Percentiles rank a stretch among this genome's conserved stretches.
Evolutionary conservation across 2,797 vertebrate species (phyloP).

Genomic region (Phalloptychus januarius): DNA sequence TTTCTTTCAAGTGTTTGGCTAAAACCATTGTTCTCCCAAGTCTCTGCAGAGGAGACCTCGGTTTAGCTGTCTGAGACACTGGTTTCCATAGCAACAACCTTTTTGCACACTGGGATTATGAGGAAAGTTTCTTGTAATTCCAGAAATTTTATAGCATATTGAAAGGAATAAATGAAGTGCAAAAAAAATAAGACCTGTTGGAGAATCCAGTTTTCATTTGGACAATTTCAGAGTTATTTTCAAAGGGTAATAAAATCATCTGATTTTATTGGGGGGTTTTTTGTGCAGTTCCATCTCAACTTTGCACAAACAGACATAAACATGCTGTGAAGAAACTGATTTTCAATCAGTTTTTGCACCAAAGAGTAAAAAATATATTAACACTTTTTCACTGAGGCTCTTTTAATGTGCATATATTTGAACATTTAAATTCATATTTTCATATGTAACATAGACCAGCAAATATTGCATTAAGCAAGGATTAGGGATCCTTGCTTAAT

Average conservation of each 20-base stretch:
- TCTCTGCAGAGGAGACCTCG: slow-evolving; percentile 6
- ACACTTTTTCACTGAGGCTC: no score
- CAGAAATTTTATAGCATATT: neutral
- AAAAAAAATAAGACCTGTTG: neutral
- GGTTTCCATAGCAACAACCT: neutral
- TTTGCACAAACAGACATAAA: no score
- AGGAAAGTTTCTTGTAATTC: slow-evolving; percentile 11
- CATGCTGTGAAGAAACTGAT: no score
- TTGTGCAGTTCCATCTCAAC: no score
- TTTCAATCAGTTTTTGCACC: no score
- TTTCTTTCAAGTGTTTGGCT: slow-evolving; percentile 33
- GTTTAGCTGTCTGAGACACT: slow-evolving; percentile 8
- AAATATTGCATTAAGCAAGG: no score
- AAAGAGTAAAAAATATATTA: no score
- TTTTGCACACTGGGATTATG: slow-evolving; percentile 13
- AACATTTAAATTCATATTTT: neutral
- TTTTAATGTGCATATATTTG: neutral
- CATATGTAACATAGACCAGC: no score
- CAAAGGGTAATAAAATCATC: no score
- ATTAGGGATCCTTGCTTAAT: no score
- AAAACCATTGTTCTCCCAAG: slow-evolving; percentile 36
- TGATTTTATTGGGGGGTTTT: no score
- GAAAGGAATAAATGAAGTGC: neutral
- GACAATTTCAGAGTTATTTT: no score
- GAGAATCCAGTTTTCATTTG: neutral